Conservation (phyloP, 37 sponge, comb jelly and placozoan genomes). For the Chondrosia reniformis region DNA sequence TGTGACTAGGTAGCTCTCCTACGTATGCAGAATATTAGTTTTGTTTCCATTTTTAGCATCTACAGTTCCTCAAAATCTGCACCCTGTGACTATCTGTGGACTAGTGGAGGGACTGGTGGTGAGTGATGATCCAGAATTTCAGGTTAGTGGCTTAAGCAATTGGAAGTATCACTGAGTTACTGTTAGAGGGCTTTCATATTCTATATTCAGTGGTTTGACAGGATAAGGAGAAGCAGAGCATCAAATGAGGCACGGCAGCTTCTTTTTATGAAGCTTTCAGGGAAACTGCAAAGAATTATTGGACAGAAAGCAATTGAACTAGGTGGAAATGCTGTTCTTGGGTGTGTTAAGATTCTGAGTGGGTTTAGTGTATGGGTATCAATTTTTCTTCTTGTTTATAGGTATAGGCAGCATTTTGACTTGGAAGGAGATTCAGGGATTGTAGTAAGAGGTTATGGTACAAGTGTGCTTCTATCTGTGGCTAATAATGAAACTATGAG, state of each 20-base stretch:
- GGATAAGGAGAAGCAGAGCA: slow-evolving; percentile 72
- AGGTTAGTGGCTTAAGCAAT: slow-evolving; percentile 42
- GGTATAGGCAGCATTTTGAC: slow-evolving; percentile 84
- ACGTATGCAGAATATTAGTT: too few relatives aligned
- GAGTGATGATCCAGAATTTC: slow-evolving; percentile 90
- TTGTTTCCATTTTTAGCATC: slow-evolving; percentile 9
- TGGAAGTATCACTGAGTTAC: background rate
- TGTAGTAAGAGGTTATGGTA: slow-evolving; percentile 90
- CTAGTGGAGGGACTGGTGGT: slow-evolving; percentile 93
- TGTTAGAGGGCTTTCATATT: background rate
- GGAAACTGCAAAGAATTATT: slow-evolving; percentile 71
- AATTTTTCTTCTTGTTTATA: slow-evolving; percentile 12
- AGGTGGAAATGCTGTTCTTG: slow-evolving; percentile 84
- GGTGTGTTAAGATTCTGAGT: slow-evolving; percentile 28
- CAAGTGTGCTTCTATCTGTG: slow-evolving; percentile 37
- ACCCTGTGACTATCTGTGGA: slow-evolving; percentile 39
- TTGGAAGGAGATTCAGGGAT: slow-evolving; percentile 89
- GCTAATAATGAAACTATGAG: too few relatives aligned
- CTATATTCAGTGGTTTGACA: slow-evolving; percentile 82
- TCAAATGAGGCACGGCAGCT: slow-evolving; percentile 89
- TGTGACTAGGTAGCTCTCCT: too few relatives aligned
- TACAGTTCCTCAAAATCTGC: background rate
- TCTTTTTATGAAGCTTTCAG: slow-evolving; percentile 70
- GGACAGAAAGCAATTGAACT: slow-evolving; percentile 74
- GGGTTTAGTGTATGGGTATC: background rate